These are phyloP conservation scores for Ooceraea biroi DNA, from an alignment of 1,140 invertebrate genomes.

Conservation along the genomic window DNA sequence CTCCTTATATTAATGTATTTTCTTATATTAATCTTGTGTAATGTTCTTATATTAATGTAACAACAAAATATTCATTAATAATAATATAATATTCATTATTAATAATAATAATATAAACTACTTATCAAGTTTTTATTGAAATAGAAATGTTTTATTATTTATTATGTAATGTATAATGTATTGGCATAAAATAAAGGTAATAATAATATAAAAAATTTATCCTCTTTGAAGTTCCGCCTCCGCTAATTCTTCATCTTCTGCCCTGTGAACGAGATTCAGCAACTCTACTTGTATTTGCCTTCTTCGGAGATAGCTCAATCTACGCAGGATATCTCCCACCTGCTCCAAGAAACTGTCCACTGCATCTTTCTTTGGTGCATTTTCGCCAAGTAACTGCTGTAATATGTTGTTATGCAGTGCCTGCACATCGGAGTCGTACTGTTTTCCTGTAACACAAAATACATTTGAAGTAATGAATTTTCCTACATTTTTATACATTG, in stretches of 20 bases:
- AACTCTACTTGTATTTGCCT: slow-evolving; percentile 16
- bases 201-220: slow-evolving; percentile 20
- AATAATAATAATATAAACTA: too few relatives aligned
- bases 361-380: slow-evolving; percentile 24
- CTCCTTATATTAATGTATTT: too few relatives aligned
- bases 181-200: too few relatives aligned
- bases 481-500: too few relatives aligned
- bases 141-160: too few relatives aligned
- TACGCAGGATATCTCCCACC: slow-evolving; percentile 18
- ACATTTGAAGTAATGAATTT: too few relatives aligned
- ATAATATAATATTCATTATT: too few relatives aligned
- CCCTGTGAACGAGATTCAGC: slow-evolving; percentile 9
- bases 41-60: too few relatives aligned
- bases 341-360: slow-evolving; percentile 14
- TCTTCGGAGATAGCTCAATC: slow-evolving; percentile 11
- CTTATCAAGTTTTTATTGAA: too few relatives aligned
- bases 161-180: too few relatives aligned
- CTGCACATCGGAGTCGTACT: slow-evolving; percentile 1
- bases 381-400: slow-evolving; percentile 4
- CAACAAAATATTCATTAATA: too few relatives aligned
- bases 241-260: slow-evolving; percentile 3
- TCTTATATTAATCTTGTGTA: too few relatives aligned
- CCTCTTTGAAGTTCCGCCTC: not conserved
- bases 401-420: slow-evolving; percentile 21
- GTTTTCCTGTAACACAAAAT: slow-evolving; percentile 16